Conservation (phyloP, 2,888 invertebrate species). For the Drosophila robusta region DNA sequence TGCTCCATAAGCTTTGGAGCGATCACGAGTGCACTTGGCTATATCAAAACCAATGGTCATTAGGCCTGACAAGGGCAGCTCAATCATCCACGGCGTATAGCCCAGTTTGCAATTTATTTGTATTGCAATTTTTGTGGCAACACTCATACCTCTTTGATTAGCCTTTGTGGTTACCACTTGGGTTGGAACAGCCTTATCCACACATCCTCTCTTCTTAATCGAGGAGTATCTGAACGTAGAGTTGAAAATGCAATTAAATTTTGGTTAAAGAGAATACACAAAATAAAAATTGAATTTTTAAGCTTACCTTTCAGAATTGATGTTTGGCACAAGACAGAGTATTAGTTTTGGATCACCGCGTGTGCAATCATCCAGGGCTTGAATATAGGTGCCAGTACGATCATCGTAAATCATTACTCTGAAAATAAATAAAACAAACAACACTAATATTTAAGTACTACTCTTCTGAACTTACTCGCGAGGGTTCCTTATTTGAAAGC, state of each 20-base stretch:
- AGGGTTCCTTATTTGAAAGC: slow-evolving; percentile 84
- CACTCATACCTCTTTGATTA: slow-evolving; percentile 86
- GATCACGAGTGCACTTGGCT: slow-evolving; percentile 91
- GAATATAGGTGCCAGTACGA: slow-evolving; percentile 87
- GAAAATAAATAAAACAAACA: slow-evolving; percentile 18
- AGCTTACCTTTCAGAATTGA: slow-evolving; percentile 88
- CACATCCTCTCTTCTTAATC: slow-evolving; percentile 93
- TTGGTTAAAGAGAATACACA: not conserved
- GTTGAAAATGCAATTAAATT: not conserved
- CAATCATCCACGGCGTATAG: slow-evolving; percentile 94
- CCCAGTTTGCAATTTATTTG: slow-evolving; percentile 97
- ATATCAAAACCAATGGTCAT: slow-evolving; percentile 96
- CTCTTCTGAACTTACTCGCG: slow-evolving; percentile 69
- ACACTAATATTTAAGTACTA: not conserved
- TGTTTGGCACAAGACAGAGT: slow-evolving; percentile 89
- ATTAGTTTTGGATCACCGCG: slow-evolving; percentile 88
- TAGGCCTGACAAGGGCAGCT: slow-evolving; percentile 88
- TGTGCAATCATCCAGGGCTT: slow-evolving; percentile 87
- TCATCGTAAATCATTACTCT: slow-evolving; percentile 86
- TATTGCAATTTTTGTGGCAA: slow-evolving; percentile 96
- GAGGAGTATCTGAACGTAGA: slow-evolving; percentile 88
- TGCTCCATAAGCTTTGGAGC: slow-evolving; percentile 90
- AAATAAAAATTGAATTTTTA: not conserved
- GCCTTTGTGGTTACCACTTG: slow-evolving; percentile 86
- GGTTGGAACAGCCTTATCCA: slow-evolving; percentile 90